Percentiles rank a stretch among this genome's conserved stretches.
These are phyloP conservation scores for Petrocephalus zakoni DNA, from an alignment of 2,113 vertebrate species.

Conservation along the genomic window DNA sequence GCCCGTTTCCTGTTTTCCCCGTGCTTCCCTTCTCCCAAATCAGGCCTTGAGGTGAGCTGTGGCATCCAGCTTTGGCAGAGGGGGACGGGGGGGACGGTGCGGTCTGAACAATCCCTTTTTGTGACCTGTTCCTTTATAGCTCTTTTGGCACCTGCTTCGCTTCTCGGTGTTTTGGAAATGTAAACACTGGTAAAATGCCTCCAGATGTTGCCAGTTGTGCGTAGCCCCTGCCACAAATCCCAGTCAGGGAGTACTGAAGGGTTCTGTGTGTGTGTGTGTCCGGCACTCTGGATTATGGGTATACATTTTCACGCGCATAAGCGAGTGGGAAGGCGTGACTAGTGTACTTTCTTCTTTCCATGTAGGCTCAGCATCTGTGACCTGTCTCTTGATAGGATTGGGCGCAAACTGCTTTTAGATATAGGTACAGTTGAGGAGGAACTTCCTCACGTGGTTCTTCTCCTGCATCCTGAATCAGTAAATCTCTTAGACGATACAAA, in stretches of 20 bases:
- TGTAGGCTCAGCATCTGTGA: neutral
- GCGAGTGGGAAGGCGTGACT: neutral
- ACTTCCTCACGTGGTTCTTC: neutral
- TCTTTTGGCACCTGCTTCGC: slow-evolving; percentile 67
- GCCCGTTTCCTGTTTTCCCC: neutral
- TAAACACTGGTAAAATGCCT: slow-evolving; percentile 70
- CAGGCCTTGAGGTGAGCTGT: neutral
- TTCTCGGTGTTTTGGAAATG: slow-evolving; percentile 69
- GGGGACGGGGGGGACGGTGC: slow-evolving; percentile 37
- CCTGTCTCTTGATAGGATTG: neutral
- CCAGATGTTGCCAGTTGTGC: slow-evolving; percentile 72
- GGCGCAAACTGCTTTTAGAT: neutral
- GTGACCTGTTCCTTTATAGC: slow-evolving; percentile 58
- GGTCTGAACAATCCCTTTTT: slow-evolving; percentile 60
- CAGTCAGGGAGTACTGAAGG: slow-evolving; percentile 41
- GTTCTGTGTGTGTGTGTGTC: slow-evolving; percentile 25
- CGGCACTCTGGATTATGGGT: neutral
- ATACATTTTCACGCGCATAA: slow-evolving; percentile 20
- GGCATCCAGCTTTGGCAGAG: slow-evolving; percentile 36
- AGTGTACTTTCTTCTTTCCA: neutral
- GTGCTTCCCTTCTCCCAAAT: neutral
- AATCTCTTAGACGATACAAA: neutral
- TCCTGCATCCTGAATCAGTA: neutral
- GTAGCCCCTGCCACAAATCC: slow-evolving; percentile 55
- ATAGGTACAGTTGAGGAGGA: neutral